These are phyloP conservation scores for Torymus texanus DNA, from an alignment of 2,888 invertebrate species.

Conservation along the genomic window DNA sequence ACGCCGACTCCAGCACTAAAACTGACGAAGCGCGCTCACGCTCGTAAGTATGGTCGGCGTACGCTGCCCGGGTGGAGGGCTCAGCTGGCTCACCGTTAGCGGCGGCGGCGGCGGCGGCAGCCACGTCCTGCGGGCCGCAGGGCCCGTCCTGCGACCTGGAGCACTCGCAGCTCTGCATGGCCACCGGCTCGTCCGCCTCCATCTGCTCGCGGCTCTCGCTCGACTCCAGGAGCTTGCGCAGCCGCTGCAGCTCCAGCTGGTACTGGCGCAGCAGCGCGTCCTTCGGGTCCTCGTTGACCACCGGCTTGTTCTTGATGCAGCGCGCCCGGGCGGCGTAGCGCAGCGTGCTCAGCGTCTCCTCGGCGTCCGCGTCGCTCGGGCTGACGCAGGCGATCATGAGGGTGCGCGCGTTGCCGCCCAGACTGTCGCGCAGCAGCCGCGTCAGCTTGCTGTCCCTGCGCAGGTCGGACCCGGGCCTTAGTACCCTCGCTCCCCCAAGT, in stretches of 20 bases:
- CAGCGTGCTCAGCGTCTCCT: slow-evolving; percentile 88
- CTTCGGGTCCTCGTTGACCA: slow-evolving; percentile 93
- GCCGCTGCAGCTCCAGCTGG: slow-evolving; percentile 87
- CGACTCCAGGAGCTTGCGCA: slow-evolving; percentile 79
- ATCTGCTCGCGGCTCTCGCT: slow-evolving; percentile 36
- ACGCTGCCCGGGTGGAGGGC: too few relatives aligned
- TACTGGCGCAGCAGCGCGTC: slow-evolving; percentile 90
- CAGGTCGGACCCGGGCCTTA: too few relatives aligned
- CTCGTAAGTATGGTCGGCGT: too few relatives aligned
- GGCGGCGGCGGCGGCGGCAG: too few relatives aligned
- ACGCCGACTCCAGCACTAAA: slow-evolving; percentile 4
- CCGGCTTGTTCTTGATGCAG: slow-evolving; percentile 90
- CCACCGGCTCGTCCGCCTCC: not conserved
- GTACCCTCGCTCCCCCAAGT: too few relatives aligned
- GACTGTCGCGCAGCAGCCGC: slow-evolving; percentile 85
- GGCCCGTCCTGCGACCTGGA: slow-evolving; percentile 2
- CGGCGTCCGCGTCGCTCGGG: slow-evolving; percentile 88
- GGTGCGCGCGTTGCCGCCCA: slow-evolving; percentile 92
- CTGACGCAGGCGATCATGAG: slow-evolving; percentile 92
- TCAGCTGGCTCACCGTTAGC: too few relatives aligned
- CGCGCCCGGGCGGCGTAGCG: slow-evolving; percentile 91
- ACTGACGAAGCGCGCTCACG: not conserved
- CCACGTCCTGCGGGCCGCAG: too few relatives aligned
- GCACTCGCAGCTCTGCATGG: not conserved
- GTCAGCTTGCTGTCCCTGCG: slow-evolving; percentile 91